Base-by-base conservation (phyloP, 2,888 invertebrate species). In the Yponomeuta malinellus region DNA sequence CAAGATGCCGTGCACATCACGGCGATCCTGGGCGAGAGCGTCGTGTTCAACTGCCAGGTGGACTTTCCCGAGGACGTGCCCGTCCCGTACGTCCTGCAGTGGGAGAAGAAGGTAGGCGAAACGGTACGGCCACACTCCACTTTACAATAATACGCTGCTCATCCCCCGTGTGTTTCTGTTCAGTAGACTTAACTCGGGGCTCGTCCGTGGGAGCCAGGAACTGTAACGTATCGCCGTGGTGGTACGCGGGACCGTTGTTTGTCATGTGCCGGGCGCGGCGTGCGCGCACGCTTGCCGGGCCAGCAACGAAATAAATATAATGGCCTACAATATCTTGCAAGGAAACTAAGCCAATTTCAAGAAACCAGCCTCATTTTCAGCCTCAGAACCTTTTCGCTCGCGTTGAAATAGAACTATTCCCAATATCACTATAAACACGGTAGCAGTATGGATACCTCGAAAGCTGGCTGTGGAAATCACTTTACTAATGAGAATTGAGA, bases 41-140 rank as follows among this genome's bases (percentile, higher is more conserved):
- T 98, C 93, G 96, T 98, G 89, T 97, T 99, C 94, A 98, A 98
- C 94, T 99, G 98, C 93, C 97, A 97, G 93, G 97, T 98, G 93
- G 97, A 98, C 93, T 98, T 98, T 93, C 97, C 98, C 89, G 97
- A 97, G 92, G 97, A 97, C 93, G 96, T 97, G 93, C 97, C 97
- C 87, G 97, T 98, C 94, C 97, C 98, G 93, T 98, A 98, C 94
- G 98, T 98, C 94, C 96, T 98, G 92, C 98, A 98, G 95, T 99
- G 98, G 98, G 97, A 97, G 95, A 98, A 98, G 96, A 97, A 98
- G 97, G 97, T 97, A 96, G 96, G 96, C 96, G 96, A 96, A 94
- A 96, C 96, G 97, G 97, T 97, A 97, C 95, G 97, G 95, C 95
- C 95, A 87, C 83, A 88, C 90, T 89, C 90, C 90, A 90, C 90